These are phyloP conservation scores for Ischnura elegans DNA, from an alignment of 2,888 invertebrate species.

Conservation along the genomic window DNA sequence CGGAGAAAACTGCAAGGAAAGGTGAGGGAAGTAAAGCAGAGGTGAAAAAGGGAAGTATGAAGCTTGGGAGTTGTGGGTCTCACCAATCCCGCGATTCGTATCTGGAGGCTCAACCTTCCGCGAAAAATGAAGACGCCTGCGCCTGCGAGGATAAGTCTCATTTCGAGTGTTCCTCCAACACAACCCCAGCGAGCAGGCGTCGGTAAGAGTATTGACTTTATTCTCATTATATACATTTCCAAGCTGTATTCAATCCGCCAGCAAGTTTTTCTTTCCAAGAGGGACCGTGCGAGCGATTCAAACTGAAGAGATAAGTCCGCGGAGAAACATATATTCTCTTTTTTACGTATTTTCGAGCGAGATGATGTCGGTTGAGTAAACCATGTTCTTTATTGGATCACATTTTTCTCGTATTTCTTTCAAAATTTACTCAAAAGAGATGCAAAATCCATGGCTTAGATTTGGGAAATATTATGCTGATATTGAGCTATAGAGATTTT, in stretches of 20 bases:
- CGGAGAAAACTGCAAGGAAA: background rate
- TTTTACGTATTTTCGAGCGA: background rate
- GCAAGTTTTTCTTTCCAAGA: background rate
- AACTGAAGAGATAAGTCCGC: background rate
- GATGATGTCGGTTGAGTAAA: background rate
- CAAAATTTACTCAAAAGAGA: background rate
- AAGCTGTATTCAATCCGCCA: background rate
- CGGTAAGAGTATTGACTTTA: background rate
- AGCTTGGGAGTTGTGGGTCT: background rate
- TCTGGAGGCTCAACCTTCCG: constrained; percentile 14
- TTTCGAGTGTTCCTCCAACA: background rate
- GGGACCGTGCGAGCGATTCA: background rate
- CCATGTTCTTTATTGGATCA: background rate
- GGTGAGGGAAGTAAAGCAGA: background rate
- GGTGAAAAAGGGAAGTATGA: background rate
- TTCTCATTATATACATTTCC: background rate
- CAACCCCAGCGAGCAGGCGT: background rate
- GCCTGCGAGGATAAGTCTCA: background rate
- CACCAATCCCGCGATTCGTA: background rate
- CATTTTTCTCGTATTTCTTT: background rate
- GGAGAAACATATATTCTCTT: background rate
- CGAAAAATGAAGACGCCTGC: background rate
- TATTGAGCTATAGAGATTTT: background rate
- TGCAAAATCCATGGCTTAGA: background rate
- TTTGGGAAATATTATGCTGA: background rate